phyloP scores from a whole-genome alignment of 2,888 invertebrate species.

The Drosophila robusta region DNA sequence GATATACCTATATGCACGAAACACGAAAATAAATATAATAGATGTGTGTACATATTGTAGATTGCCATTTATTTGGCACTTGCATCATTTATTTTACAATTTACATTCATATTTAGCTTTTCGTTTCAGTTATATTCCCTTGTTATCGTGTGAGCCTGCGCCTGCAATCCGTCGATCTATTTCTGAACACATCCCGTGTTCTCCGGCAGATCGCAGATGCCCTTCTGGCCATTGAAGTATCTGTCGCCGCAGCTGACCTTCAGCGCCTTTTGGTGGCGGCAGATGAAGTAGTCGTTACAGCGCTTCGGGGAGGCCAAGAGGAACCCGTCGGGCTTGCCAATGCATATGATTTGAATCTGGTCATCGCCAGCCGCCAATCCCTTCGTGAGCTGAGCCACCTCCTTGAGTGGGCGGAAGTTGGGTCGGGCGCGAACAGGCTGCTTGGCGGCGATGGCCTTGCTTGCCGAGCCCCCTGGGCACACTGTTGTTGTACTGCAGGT shows the following conservation, averaged over 20 bases:
- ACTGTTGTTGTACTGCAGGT: conserved; percentile 12
- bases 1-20: too few relatives aligned
- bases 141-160: not conserved
- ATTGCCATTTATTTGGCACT: conserved; percentile 28
- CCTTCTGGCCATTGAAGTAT: conserved; percentile 72
- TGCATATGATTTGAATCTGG: conserved; percentile 50
- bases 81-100: conserved; percentile 31
- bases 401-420: conserved; percentile 33
- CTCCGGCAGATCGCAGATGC: conserved; percentile 74
- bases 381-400: conserved; percentile 21
- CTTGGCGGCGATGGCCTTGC: conserved; percentile 8
- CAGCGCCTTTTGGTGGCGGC: conserved; percentile 60
- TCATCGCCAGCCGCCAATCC: conserved; percentile 8
- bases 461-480: conserved; percentile 7
- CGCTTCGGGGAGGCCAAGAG: conserved; percentile 63
- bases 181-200: conserved; percentile 67
- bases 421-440: conserved; percentile 36
- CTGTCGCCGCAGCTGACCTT: conserved; percentile 68
- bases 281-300: conserved; percentile 75
- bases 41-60: not conserved
- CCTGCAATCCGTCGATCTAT: conserved; percentile 15
- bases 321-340: conserved; percentile 67
- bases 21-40: not conserved
- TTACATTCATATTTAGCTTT: not conserved
- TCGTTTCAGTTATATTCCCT: not conserved